Evolutionary conservation across 2,797 vertebrate genomes (phyloP).

Genomic region (Melanotaenia pygmaea): DNA sequence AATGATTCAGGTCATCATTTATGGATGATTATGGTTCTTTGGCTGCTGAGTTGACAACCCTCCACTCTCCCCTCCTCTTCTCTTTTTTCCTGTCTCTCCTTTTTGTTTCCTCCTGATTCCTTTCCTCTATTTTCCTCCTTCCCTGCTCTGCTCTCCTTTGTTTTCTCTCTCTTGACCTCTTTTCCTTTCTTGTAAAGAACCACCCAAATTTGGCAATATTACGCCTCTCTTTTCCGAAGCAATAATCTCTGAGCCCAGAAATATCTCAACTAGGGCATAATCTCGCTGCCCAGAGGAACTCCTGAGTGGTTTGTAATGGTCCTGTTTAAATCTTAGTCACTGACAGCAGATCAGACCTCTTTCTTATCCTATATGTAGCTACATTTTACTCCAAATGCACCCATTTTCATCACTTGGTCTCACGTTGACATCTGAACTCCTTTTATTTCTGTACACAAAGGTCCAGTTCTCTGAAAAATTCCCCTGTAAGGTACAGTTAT

Average conservation of each 20-base stretch:
- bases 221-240: slow-evolving; percentile 16
- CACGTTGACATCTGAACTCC: neutral
- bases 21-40: slow-evolving; percentile 60
- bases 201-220: slow-evolving; percentile 4
- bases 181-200: neutral
- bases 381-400: too few relatives aligned
- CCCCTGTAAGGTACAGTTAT: too few relatives aligned
- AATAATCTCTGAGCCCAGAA: slow-evolving; percentile 5
- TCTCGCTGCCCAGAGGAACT: slow-evolving; percentile 36
- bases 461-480: too few relatives aligned
- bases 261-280: slow-evolving; percentile 26
- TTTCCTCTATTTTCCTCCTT: neutral
- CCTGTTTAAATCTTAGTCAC: slow-evolving; percentile 49
- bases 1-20: slow-evolving; percentile 68
- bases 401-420: neutral
- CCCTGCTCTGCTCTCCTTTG: neutral
- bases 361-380: neutral
- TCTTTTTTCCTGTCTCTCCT: neutral
- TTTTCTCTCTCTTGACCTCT: neutral
- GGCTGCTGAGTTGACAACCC: slow-evolving; percentile 54
- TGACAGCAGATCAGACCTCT: neutral
- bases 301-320: slow-evolving; percentile 32
- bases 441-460: too few relatives aligned
- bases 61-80: neutral
- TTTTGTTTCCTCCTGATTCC: neutral